Evolutionary conservation across 1,140 invertebrate genomes (phyloP), one percentile per base, ranked within the genome.

Genomic region (Oedothorax gibbosus): DNA sequence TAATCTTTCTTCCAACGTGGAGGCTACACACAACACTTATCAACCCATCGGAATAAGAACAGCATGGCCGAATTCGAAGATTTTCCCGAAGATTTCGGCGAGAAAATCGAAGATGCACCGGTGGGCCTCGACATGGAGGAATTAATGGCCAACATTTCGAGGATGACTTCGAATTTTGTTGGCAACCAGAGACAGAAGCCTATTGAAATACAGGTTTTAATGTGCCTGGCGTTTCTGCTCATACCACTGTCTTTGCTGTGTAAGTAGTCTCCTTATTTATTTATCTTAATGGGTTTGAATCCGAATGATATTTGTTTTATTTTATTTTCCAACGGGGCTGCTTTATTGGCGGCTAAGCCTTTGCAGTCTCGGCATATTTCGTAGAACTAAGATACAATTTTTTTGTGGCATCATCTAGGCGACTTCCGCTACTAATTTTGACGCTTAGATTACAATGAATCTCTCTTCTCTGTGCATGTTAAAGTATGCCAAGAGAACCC

Each of bases 41-140:
- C 35, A 35, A 35, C 5, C 35, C 35, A 35, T 35, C 35, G 35
- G 35, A 35, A 35, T 35, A 35, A 35, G 35, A 35, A 35, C 35
- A 35, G 35, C 57, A 18, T 15, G 18, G 12, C 57, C 54, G 72
- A 57, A 75, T 53, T 75, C 53, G 72, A 35, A 10, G 54, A 75
- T 57, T 75, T 51, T 12, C 9, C 72, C 56, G 72, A 75, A 14
- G 50, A 77, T 14, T 77, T 60, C 11, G 66, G 71, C 20, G 20
- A 69, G 15, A 50, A 71, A 51, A 49, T 21, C 15, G 60, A 81
- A 49, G 35, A 71, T n/a, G 18, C 62, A 11, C 78, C 78, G 9
- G 78, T 71, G 20, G 78, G 66, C 12, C 12, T 62, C 18, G 18
- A 71, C 54, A 81, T 81, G 78, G 78, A 81, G 64, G 78, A 81